Percentiles rank a stretch among this genome's conserved stretches.
Conservation (phyloP, 2,797 vertebrate genomes). For the Eidolon dupreanum region DNA sequence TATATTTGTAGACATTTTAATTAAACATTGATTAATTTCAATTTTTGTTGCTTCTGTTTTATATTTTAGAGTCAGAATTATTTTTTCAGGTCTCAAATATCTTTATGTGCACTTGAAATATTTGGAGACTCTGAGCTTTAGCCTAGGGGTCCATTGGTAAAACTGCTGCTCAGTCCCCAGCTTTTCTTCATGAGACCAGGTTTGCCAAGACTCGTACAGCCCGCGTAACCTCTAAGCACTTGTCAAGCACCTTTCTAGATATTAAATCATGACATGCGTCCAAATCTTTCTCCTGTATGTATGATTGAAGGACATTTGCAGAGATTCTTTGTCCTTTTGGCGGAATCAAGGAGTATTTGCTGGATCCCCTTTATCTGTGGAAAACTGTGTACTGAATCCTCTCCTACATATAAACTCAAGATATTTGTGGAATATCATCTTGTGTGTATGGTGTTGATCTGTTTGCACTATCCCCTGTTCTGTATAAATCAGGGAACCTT, state of each 20-base stretch:
- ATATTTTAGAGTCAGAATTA: not conserved
- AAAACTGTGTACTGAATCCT: not conserved
- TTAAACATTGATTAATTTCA: not conserved
- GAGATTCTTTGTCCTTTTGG: not conserved
- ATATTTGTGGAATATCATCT: not conserved
- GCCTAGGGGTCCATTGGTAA: not conserved
- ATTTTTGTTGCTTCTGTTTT: not conserved
- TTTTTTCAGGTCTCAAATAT: not conserved
- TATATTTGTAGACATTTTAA: not conserved
- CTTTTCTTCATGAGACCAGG: not conserved
- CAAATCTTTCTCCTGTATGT: not conserved
- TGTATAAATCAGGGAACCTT: not conserved
- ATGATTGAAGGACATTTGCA: not conserved
- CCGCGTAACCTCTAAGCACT: not conserved
- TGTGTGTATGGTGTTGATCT: not conserved
- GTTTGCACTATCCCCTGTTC: not conserved
- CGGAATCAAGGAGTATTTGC: not conserved
- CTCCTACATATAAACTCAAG: not conserved
- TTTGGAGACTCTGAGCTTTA: not conserved
- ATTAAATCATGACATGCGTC: not conserved
- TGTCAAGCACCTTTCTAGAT: not conserved
- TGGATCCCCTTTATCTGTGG: not conserved
- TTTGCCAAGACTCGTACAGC: not conserved
- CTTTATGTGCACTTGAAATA: not conserved
- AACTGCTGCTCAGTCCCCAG: not conserved